phyloP scores from a whole-genome alignment of 2,888 invertebrate genomes.

The Augochlorella aurata region DNA sequence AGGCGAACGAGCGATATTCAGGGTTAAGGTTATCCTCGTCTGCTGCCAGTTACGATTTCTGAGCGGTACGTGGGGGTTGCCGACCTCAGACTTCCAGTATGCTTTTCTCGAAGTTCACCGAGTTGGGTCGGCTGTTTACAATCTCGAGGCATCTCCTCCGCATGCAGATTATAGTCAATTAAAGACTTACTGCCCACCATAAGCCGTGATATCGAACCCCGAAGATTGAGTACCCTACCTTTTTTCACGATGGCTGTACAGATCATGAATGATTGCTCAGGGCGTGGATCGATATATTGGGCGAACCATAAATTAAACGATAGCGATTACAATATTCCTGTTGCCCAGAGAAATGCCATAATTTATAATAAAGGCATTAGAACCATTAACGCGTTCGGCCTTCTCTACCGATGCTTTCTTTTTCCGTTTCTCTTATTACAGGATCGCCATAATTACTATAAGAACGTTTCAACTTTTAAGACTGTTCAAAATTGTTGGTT shows the following conservation, averaged over 20 bases:
- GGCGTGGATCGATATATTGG: conserved; percentile 42
- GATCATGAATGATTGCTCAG: conserved; percentile 30
- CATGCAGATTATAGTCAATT: conserved; percentile 69
- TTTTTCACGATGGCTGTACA: conserved; percentile 19
- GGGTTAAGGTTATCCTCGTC: conserved; percentile 70
- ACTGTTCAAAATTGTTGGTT: too few species aligned
- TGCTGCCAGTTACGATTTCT: conserved; percentile 60
- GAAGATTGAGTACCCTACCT: conserved; percentile 22
- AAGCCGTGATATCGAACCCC: conserved; percentile 42
- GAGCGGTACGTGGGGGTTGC: conserved; percentile 56
- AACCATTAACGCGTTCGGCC: background rate
- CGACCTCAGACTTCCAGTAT: conserved; percentile 56
- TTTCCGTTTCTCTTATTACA: too few species aligned
- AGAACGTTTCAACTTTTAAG: too few species aligned
- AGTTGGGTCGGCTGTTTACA: conserved; percentile 62
- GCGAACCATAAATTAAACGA: conserved; percentile 31
- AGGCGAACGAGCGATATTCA: conserved; percentile 67
- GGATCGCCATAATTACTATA: too few species aligned
- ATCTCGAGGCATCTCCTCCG: conserved; percentile 59
- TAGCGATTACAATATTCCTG: conserved; percentile 24
- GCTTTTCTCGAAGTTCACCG: conserved; percentile 49
- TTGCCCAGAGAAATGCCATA: background rate
- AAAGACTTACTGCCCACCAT: conserved; percentile 53
- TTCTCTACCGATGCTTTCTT: too few species aligned
- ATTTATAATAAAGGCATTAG: background rate